These are phyloP conservation scores for Coregonus sp. DNA, from an alignment of 2,797 vertebrate genomes.

Conservation along the genomic window DNA sequence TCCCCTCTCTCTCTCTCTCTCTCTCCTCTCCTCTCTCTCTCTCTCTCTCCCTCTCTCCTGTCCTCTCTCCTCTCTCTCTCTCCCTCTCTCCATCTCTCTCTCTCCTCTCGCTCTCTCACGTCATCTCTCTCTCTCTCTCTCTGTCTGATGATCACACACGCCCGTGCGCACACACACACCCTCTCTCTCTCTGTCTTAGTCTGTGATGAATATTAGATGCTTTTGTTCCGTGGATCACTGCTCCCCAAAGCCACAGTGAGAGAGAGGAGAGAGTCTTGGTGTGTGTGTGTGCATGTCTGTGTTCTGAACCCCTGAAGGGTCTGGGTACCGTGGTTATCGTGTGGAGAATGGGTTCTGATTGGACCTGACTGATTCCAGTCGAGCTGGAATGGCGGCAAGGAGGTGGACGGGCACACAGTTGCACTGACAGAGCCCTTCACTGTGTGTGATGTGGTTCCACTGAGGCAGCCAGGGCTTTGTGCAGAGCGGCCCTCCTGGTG, in stretches of 20 bases:
- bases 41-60: no score
- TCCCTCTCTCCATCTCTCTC: no score
- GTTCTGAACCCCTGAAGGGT: neutral
- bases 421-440: neutral
- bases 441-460: neutral
- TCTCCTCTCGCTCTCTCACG: no score
- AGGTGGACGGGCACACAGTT: neutral
- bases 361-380: neutral
- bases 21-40: neutral
- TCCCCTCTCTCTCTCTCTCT: neutral
- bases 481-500: neutral
- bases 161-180: no score
- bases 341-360: slow-evolving; percentile 44
- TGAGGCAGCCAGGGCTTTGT: neutral
- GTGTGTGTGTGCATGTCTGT: slow-evolving; percentile 14
- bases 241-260: neutral
- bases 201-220: slow-evolving; percentile 6
- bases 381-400: neutral
- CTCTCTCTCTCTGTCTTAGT: neutral
- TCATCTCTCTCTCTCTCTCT: no score
- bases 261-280: neutral
- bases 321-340: slow-evolving; percentile 2
- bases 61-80: neutral
- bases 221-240: neutral
- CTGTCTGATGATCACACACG: no score